These are phyloP conservation scores for Oryctes rhinoceros DNA, from an alignment of 1,140 invertebrate species.

Conservation along the genomic window DNA sequence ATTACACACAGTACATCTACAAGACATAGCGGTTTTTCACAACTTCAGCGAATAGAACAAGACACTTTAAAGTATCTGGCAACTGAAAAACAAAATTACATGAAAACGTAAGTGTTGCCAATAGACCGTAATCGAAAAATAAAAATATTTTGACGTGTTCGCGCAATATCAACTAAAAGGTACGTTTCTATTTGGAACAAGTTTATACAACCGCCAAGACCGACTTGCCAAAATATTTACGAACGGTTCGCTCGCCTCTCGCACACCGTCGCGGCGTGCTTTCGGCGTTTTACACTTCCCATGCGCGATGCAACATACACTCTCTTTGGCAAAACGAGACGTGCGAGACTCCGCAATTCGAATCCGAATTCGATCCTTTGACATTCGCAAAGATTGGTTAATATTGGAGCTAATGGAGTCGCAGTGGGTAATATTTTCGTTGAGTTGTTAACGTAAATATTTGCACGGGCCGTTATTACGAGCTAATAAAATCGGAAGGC, in stretches of 20 bases:
- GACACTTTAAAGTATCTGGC: too few relatives aligned
- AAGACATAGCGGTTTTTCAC: too few relatives aligned
- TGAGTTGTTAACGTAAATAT: slow-evolving; percentile 24
- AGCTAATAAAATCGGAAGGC: neutral
- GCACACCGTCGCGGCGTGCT: neutral
- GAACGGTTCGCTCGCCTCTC: neutral
- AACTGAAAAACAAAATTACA: neutral
- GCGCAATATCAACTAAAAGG: neutral
- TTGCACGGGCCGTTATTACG: neutral
- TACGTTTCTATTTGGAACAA: neutral
- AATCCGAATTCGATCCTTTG: neutral
- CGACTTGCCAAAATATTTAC: slow-evolving; percentile 19
- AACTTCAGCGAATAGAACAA: too few relatives aligned
- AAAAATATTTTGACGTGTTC: slow-evolving; percentile 23
- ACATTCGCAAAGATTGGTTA: neutral
- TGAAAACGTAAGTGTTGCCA: neutral
- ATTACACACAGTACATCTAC: too few relatives aligned
- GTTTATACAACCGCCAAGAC: neutral
- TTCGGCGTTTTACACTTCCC: neutral
- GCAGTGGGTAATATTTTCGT: neutral
- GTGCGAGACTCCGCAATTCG: neutral
- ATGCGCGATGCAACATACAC: neutral
- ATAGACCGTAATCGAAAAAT: neutral
- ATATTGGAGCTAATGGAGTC: neutral
- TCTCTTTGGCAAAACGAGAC: neutral